A percentile compares a stretch with the other conserved stretches of the same genome.
phyloP scores from a whole-genome alignment of 2,888 invertebrate species.

The Noctuana brunneofusca region DNA sequence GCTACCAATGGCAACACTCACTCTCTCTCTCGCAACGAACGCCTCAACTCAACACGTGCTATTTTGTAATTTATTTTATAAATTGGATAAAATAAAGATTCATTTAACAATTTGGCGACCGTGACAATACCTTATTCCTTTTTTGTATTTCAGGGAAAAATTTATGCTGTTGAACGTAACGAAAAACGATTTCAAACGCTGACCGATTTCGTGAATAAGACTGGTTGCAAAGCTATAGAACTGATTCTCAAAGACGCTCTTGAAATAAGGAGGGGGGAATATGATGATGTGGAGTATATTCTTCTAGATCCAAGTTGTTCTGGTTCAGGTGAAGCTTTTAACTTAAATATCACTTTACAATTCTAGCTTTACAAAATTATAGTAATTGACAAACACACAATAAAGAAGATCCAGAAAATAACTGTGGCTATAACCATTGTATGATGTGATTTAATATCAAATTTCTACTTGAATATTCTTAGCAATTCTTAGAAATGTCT shows the following conservation, averaged over 20 bases:
- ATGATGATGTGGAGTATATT: constrained; percentile 91
- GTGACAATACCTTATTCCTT: not conserved
- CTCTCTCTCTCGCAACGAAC: too few species aligned
- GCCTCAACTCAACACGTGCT: too few species aligned
- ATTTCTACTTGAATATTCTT: not conserved
- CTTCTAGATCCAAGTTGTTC: constrained; percentile 99
- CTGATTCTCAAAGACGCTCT: constrained; percentile 89
- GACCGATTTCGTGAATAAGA: constrained; percentile 83
- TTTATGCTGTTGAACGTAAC: constrained; percentile 93
- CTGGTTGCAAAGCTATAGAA: constrained; percentile 87
- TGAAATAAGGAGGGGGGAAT: constrained; percentile 82
- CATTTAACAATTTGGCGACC: too few species aligned
- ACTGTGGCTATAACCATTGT: too few species aligned
- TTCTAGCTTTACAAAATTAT: too few species aligned
- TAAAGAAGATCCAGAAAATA: too few species aligned
- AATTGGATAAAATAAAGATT: too few species aligned
- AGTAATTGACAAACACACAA: too few species aligned
- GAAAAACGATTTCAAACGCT: constrained; percentile 85
- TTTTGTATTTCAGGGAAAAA: constrained; percentile 80
- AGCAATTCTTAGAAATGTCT: too few species aligned
- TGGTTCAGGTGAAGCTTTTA: constrained; percentile 89
- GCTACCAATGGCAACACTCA: too few species aligned
- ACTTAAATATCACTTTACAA: not conserved
- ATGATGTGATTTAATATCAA: not conserved
- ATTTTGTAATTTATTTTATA: too few species aligned